Percentiles rank a stretch among this genome's conserved stretches.
These are phyloP conservation scores for Saccopteryx leptura DNA, from an alignment of 2,113 vertebrate species.

Conservation along the genomic window DNA sequence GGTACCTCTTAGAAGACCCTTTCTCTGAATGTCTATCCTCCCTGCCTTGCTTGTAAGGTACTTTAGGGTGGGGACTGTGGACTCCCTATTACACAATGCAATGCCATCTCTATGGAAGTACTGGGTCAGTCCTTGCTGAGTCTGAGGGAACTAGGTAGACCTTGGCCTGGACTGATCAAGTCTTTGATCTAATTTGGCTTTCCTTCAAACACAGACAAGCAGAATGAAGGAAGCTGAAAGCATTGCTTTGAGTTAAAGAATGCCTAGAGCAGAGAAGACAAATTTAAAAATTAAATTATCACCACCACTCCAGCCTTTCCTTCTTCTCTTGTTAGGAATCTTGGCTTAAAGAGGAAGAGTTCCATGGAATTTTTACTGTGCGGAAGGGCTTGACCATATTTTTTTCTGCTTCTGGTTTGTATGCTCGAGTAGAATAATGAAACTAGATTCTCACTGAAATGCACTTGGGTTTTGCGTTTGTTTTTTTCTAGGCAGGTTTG, in stretches of 20 bases:
- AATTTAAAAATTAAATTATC: constrained; percentile 71
- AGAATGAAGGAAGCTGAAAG: constrained; percentile 37
- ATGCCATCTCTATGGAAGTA: background rate
- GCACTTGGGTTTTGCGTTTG: background rate
- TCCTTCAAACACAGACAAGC: constrained; percentile 33
- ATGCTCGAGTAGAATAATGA: background rate
- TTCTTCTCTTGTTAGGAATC: constrained; percentile 25
- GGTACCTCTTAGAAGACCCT: background rate
- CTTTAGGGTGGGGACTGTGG: background rate
- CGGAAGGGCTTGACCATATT: background rate
- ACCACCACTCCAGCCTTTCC: constrained; percentile 42
- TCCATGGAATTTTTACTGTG: constrained; percentile 16
- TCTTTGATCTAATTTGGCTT: constrained; percentile 46
- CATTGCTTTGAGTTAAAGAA: constrained; percentile 25
- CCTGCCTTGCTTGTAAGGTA: background rate
- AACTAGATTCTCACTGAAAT: background rate
- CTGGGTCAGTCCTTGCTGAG: background rate
- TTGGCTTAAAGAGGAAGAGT: constrained; percentile 29
- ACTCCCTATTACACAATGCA: background rate
- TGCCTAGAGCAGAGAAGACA: background rate
- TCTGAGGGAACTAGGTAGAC: constrained; percentile 14
- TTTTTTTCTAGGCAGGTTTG: background rate
- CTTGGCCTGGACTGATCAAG: constrained; percentile 42
- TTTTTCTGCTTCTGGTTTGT: background rate
- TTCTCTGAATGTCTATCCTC: background rate